Evolutionary conservation across 2,888 invertebrate species (phyloP), one percentile per base, ranked within the genome.

Genomic region (Troilus luridus): DNA sequence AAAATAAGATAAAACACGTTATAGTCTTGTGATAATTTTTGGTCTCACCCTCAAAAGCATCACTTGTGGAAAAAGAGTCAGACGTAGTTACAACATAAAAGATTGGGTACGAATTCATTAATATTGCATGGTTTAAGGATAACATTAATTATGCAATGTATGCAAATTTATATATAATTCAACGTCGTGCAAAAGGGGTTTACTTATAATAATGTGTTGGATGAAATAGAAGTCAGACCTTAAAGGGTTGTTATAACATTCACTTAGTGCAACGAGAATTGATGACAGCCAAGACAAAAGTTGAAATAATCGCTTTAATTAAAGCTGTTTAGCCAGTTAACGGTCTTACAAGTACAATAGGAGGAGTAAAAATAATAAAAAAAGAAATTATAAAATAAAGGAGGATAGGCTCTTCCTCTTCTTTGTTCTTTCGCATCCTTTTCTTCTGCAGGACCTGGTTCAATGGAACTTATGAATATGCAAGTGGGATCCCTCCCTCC

Each of bases 291-390:
- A 11, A 56, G 85, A 85, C 85, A 85, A 85, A 77, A 85, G 85
- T 56, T 85, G 85, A 58, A 85, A 85, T 85, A 85, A 56, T 85
- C 56, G 54, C 85, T n/a, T 85, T 85, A 85, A 85, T 85, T 85
- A 85, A 85, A 58, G 21, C 85, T 85, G 85, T 85, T 85, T 56
- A n/a, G 85, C n/a, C 54, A 85, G 11, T 56, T 58, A 56, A n/a
- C 10, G n/a, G 9, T 12, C 54, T 85, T 85, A 85, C 1, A 41
- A 77, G 12, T 41, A 77, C 27, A 85, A 85, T 56, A 85, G 81
- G 21, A 10, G 56, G 56, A 85, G 11, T 56, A 12, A 85, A 81
- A 85, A 58, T 41, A 41, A 41, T 41, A 41, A 27, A 72, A n/a
- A 67, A 67, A n/a, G 41, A 77, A 81, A 21, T 5, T 14, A n/a